Evolutionary conservation across 2,888 invertebrate genomes (phyloP).

Genomic region (Psylliodes chrysocephalus): DNA sequence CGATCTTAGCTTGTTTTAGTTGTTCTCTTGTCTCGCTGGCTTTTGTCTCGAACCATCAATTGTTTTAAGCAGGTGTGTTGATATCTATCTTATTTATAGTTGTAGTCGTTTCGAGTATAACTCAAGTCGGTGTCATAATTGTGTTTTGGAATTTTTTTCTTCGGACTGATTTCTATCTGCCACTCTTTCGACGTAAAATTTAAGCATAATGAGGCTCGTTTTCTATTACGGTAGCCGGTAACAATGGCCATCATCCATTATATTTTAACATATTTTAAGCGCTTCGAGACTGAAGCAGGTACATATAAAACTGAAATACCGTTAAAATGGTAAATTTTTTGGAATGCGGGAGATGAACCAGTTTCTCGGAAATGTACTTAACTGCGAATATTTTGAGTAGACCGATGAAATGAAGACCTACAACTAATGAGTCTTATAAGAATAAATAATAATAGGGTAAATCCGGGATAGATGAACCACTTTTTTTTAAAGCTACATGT

Average conservation of each 20-base stretch:
- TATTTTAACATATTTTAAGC: slow-evolving; percentile 40
- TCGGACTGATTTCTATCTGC: slow-evolving; percentile 54
- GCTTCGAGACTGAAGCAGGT: slow-evolving; percentile 31
- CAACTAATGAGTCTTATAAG: too few relatives aligned
- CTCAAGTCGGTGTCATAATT: slow-evolving; percentile 59
- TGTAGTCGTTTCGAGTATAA: slow-evolving; percentile 52
- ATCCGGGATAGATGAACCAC: too few relatives aligned
- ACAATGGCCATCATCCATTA: slow-evolving; percentile 48
- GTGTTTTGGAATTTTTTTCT: slow-evolving; percentile 54
- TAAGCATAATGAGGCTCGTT: slow-evolving; percentile 51
- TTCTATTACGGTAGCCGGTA: slow-evolving; percentile 45
- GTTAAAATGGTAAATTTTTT: slow-evolving; percentile 38
- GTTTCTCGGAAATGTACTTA: slow-evolving; percentile 22
- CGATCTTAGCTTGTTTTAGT: slow-evolving; percentile 55
- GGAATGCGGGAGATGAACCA: slow-evolving; percentile 24
- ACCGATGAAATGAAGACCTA: not conserved
- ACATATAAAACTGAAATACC: slow-evolving; percentile 38
- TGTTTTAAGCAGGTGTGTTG: slow-evolving; percentile 62
- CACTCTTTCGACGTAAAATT: slow-evolving; percentile 52
- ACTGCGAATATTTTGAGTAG: too few relatives aligned
- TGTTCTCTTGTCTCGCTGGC: slow-evolving; percentile 49
- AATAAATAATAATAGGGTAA: too few relatives aligned
- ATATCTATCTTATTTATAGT: slow-evolving; percentile 62
- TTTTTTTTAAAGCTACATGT: too few relatives aligned
- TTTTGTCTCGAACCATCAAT: slow-evolving; percentile 56